A percentile compares a stretch with the other conserved stretches of the same genome.
Evolutionary conservation across 2,797 vertebrate genomes (phyloP).

Genomic region (Microctenopoma steveboyesi): DNA sequence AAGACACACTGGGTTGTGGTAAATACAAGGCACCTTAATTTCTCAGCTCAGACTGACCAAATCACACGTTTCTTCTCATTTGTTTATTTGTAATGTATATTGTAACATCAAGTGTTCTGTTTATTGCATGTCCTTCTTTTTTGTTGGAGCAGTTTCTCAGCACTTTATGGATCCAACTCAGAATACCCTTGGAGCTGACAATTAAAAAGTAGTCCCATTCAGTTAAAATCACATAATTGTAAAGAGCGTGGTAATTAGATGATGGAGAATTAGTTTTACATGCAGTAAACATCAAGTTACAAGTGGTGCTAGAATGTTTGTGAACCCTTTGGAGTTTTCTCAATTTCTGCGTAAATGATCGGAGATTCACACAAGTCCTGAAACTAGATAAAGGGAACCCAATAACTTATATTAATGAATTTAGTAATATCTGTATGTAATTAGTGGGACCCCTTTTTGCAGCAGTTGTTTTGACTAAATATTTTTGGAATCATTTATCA

Average conservation of each 20-base stretch:
- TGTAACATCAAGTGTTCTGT: neutral
- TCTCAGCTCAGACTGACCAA: constrained; percentile 24
- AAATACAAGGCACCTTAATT: neutral
- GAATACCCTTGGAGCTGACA: constrained; percentile 3
- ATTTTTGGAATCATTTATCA: too few species aligned
- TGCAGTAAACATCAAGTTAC: constrained; percentile 9
- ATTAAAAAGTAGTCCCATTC: constrained; percentile 10
- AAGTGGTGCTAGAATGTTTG: neutral
- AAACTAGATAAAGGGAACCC: too few species aligned
- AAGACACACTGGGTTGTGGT: constrained; percentile 2
- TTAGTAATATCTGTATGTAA: too few species aligned
- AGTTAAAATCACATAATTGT: constrained; percentile 10
- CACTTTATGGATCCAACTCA: neutral
- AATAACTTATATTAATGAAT: too few species aligned
- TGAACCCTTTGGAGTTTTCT: too few species aligned
- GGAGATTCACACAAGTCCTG: too few species aligned
- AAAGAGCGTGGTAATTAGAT: constrained; percentile 10
- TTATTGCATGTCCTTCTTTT: constrained; percentile 33
- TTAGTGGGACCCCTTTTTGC: too few species aligned
- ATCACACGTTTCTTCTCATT: constrained; percentile 15
- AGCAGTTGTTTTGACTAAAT: too few species aligned
- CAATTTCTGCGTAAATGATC: too few species aligned
- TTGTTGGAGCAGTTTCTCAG: constrained; percentile 23
- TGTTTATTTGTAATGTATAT: constrained; percentile 19
- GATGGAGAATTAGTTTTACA: constrained; percentile 8